Evolutionary conservation across 2,113 vertebrate species (phyloP).

Genomic region (Lycocorax pyrrhopterus): DNA sequence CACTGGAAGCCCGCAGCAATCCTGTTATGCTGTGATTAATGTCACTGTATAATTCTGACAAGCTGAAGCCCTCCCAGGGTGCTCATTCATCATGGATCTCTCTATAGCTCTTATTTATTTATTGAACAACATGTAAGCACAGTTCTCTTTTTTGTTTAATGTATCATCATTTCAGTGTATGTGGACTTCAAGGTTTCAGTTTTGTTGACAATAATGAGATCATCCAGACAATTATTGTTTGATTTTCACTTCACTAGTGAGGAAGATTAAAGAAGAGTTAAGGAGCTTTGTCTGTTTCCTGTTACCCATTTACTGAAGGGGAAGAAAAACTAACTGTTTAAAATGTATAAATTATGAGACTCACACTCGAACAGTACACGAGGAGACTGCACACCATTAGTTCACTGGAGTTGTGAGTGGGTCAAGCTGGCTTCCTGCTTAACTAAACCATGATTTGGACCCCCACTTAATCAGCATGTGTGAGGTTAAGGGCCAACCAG

Average conservation of each 20-base stretch:
- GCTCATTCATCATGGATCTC: constrained; percentile 45
- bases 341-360: constrained; percentile 52
- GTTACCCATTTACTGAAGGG: constrained; percentile 62
- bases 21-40: constrained; percentile 63
- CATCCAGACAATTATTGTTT: constrained; percentile 76
- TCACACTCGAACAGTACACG: background rate
- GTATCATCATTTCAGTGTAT: constrained; percentile 65
- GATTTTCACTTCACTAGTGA: constrained; percentile 73
- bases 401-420: background rate
- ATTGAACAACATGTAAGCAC: constrained; percentile 69
- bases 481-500: background rate
- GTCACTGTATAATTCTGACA: constrained; percentile 57
- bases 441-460: background rate
- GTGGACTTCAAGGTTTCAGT: constrained; percentile 71
- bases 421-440: constrained; percentile 1
- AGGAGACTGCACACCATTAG: background rate
- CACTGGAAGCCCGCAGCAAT: constrained; percentile 53
- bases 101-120: constrained; percentile 72
- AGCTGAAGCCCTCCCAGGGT: constrained; percentile 33
- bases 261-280: constrained; percentile 78
- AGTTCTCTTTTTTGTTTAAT: constrained; percentile 69
- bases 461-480: background rate
- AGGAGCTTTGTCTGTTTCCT: constrained; percentile 74
- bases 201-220: constrained; percentile 80
- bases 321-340: constrained; percentile 33